Base-by-base conservation (phyloP, 2,113 vertebrate species). In the Larimichthys polyactis region DNA sequence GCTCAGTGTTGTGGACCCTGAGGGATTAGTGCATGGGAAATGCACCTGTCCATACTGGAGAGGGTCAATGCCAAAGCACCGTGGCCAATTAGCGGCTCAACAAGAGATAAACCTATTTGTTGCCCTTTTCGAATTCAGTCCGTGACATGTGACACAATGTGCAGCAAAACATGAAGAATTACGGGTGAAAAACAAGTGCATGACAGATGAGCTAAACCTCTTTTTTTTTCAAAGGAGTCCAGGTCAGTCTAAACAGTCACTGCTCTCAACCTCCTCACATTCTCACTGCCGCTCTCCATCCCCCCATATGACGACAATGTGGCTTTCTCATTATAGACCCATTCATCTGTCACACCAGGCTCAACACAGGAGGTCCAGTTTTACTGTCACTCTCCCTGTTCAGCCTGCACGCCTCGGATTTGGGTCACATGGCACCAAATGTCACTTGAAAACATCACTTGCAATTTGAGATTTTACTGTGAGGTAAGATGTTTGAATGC, bases 11-110 rank as follows among this genome's bases (percentile, higher is more conserved):
- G 64, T 15, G 69, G 59, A 29, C 57, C 63, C 58, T 51, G 46
- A 58, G 60, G 17, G 52, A 54, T 32, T 12, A 17, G 65, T 40
- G 29, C 10, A 22, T 11, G 20, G 55, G 32, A 57, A 63, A 49
- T 55, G 14, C 43, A 64, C 48, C 40, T 22, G 78, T 36, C 51
- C 14, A 3, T n/a, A 2, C 16, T 1, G 19, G 3, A 67, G 15
- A 51, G 65, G 36, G 80, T 66, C 68, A 3, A 22, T n/a, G 29
- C 17, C 24, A 15, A 48, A 71, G 11, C 52, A 20, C 51, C 27
- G 69, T 1, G 19, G 64, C 86, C 72, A 81, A 81, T 87, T 84
- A 87, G 44, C 0, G 0, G 12, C 64, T 78, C 73, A 69, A 58
- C 19, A 19, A 62, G 46, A 64, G 57, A 68, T 24, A 27, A 59